Conservation (phyloP, 2,888 invertebrate genomes). For the Bhutanitis thaidina region DNA sequence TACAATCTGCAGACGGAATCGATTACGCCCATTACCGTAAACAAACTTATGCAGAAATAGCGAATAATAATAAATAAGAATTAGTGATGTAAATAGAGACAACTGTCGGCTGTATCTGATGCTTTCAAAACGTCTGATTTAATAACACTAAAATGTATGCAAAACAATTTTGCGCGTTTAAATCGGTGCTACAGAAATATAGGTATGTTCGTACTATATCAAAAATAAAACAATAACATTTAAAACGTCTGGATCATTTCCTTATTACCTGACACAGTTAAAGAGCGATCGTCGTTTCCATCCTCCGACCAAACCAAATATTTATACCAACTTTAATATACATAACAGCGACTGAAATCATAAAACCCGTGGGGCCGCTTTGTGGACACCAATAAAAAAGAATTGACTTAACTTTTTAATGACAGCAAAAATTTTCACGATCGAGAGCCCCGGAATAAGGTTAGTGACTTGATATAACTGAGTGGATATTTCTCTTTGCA, state of each 20-base stretch:
- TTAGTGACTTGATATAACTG: constrained; percentile 28
- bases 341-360: constrained; percentile 24
- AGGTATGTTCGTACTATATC: no score
- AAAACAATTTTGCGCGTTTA: no score
- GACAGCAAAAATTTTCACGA: constrained; percentile 61
- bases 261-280: constrained; percentile 3
- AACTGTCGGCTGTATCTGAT: no score
- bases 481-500: neutral
- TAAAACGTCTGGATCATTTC: constrained; percentile 3
- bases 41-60: no score
- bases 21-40: no score
- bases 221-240: neutral
- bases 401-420: constrained; percentile 46
- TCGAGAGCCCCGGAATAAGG: constrained; percentile 36
- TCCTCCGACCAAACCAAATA: constrained; percentile 21
- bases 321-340: constrained; percentile 27
- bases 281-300: neutral
- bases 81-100: no score
- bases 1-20: no score
- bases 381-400: constrained; percentile 46
- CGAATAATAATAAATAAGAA: no score
- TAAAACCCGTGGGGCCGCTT: constrained; percentile 43
- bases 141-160: no score
- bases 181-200: no score
- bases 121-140: no score